These are phyloP conservation scores for Stratiolaelaps scimitus DNA, from an alignment of 1,140 invertebrate species.

Conservation along the genomic window DNA sequence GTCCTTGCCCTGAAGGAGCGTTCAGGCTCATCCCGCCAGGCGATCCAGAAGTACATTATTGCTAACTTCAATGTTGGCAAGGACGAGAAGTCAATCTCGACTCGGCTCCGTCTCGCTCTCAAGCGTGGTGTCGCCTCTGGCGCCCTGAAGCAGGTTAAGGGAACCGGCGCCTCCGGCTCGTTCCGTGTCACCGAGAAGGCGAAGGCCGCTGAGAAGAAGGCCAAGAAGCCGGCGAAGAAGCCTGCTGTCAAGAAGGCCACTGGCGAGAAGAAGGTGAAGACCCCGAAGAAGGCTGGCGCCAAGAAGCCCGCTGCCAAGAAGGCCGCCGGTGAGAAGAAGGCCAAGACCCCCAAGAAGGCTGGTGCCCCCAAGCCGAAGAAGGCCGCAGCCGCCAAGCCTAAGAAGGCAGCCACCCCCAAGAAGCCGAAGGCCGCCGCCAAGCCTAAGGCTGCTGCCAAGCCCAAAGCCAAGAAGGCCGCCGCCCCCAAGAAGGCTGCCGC, in stretches of 20 bases:
- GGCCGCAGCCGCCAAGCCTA: constrained; percentile 3
- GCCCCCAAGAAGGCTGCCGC: constrained; percentile 33
- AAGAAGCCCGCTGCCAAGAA: constrained; percentile 35
- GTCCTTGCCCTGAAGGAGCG: constrained; percentile 38
- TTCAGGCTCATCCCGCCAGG: constrained; percentile 38
- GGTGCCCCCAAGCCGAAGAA: constrained; percentile 30
- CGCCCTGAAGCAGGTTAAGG: constrained; percentile 37
- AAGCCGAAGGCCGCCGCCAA: constrained; percentile 30
- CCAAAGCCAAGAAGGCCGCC: constrained; percentile 24
- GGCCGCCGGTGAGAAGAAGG: constrained; percentile 31
- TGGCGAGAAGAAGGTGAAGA: constrained; percentile 31
- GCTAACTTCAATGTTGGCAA: constrained; percentile 37
- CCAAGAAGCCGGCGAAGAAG: constrained; percentile 29
- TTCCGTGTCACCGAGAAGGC: constrained; percentile 33
- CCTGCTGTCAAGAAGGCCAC: constrained; percentile 34
- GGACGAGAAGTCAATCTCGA: constrained; percentile 35
- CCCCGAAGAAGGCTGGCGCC: constrained; percentile 30
- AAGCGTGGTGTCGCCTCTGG: constrained; percentile 36
- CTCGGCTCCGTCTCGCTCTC: constrained; percentile 36
- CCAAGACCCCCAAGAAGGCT: constrained; percentile 33
- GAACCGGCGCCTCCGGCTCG: constrained; percentile 36
- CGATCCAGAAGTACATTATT: constrained; percentile 39
- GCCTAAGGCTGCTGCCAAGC: constrained; percentile 5
- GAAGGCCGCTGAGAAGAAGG: constrained; percentile 29
- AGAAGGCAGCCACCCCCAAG: constrained; percentile 30